Base-by-base conservation (phyloP, 2,113 vertebrate species). In the Amia ocellicauda region DNA sequence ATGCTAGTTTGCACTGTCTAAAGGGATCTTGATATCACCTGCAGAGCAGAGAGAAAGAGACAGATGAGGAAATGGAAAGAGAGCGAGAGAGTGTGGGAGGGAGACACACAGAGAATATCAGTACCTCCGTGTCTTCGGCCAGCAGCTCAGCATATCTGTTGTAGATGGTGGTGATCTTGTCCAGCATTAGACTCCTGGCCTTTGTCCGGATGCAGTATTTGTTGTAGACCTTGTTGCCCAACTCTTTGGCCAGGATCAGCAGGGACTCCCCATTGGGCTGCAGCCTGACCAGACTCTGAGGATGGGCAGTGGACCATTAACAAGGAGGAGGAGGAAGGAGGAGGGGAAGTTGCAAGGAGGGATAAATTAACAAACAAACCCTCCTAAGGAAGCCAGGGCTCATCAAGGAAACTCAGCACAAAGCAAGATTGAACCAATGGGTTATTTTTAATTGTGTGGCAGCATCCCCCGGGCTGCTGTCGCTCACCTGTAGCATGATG, bases 401-500 rank as follows among this genome's bases (percentile, higher is more conserved):
- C 31, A 36, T 10, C 31, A 7, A 10, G 31, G 5, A 36, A 10
- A 10, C 31, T 7, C 31, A 5, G 5, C 31, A 36, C 31, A 36
- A 36, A 36, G 31, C 5, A n/a, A n/a, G n/a, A n/a, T n/a, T n/a
- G n/a, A n/a, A n/a, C n/a, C n/a, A n/a, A n/a, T n/a, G 51, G 69
- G 58, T 26, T 19, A 8, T 26, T 49, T 49, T 49, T 49, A 13
- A 3, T 9, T n/a, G 45, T 14, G 9, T 14, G 3, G 16, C 13
- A 3, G 14, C 43, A 36, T 11, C 3, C 26, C 23, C 5, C 8
- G 11, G 42, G 3, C 10, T 0, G 16, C 23, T 24, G 45, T 29
- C 1, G 45, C 70, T 52, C 76, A 97, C 94, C 89, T 92, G 86
- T 60, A 96, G 31, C 92, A 97, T 92, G 74, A 94, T 90, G 73